Conservation (phyloP, 2,113 vertebrate genomes). For the Dendropsophus ebraccatus region DNA sequence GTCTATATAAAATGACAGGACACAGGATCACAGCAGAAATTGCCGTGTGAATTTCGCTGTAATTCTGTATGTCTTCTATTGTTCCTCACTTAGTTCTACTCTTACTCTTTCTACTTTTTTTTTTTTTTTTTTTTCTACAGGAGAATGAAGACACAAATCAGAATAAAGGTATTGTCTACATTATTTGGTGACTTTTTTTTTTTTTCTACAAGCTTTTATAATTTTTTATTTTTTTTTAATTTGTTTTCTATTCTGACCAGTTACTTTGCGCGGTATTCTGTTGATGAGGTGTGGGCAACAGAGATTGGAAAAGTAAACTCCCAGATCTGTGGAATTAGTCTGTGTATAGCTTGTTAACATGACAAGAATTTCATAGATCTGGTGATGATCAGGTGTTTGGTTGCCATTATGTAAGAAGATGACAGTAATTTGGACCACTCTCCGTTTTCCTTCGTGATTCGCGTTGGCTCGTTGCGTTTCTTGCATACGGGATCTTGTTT, state of each 20-base stretch:
- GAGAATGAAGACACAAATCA: constrained; percentile 74
- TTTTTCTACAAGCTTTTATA: background rate
- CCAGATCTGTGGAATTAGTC: constrained; percentile 71
- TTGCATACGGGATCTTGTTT: constrained; percentile 61
- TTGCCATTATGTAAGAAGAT: constrained; percentile 32
- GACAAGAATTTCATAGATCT: constrained; percentile 22
- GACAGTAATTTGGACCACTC: background rate
- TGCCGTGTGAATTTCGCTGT: too few relatives aligned
- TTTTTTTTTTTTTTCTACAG: constrained; percentile 58
- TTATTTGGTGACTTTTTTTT: constrained; percentile 60
- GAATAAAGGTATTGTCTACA: constrained; percentile 90
- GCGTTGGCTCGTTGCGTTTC: constrained; percentile 35
- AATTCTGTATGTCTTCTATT: too few relatives aligned
- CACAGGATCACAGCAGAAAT: too few relatives aligned
- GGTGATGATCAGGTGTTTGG: background rate
- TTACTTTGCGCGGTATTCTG: constrained; percentile 66
- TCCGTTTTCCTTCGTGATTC: background rate
- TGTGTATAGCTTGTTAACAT: background rate
- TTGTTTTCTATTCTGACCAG: background rate
- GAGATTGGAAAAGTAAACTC: constrained; percentile 79
- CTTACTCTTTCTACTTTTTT: too few relatives aligned
- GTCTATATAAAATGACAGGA: too few relatives aligned
- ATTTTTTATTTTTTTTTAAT: background rate
- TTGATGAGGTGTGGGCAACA: constrained; percentile 69
- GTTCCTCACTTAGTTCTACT: too few relatives aligned